Conservation (phyloP, 2,113 vertebrate species). For the Ivindomyrus marchei region DNA sequence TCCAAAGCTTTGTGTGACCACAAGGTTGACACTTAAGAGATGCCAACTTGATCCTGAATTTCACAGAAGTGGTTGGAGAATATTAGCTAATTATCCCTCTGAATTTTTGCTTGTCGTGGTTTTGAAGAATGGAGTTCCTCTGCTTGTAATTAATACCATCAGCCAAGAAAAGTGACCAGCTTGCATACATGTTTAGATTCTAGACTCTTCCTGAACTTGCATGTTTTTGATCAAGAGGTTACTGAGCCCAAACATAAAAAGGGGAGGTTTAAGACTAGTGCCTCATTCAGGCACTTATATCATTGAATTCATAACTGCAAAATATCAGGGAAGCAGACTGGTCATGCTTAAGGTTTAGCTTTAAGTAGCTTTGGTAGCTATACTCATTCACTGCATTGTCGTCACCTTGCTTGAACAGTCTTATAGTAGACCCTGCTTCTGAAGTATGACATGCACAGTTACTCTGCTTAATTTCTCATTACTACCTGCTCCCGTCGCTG, state of each 20-base stretch:
- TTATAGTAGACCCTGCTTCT: background rate
- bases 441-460: background rate
- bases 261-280: background rate
- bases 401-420: background rate
- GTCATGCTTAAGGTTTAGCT: background rate
- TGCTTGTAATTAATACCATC: background rate
- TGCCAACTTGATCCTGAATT: background rate
- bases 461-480: background rate
- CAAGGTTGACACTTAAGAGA: background rate
- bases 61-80: background rate
- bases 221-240: background rate
- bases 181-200: background rate
- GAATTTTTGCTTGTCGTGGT: background rate
- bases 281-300: background rate
- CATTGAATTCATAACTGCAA: background rate
- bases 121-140: background rate
- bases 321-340: background rate
- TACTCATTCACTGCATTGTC: background rate
- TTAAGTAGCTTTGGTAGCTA: background rate
- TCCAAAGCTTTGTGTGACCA: background rate
- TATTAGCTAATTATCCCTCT: background rate
- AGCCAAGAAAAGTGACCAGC: background rate
- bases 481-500: slow-evolving; percentile 52
- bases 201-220: background rate
- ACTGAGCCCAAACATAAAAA: background rate